Base-by-base conservation (phyloP, 2,797 vertebrate species). In the Acipenser oxyrinchus region DNA sequence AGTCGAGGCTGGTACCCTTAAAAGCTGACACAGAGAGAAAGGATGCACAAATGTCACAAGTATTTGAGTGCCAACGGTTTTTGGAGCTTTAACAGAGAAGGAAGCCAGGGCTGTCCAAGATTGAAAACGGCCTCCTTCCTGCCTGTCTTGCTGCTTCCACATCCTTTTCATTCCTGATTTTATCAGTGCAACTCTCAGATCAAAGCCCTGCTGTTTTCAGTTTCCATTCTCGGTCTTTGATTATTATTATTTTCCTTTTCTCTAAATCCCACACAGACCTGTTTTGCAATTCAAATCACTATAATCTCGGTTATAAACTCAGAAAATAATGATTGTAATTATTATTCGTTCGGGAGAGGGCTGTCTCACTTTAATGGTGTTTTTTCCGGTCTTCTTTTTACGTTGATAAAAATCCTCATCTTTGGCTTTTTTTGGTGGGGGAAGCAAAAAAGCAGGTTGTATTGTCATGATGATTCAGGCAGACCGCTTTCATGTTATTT, bases 21-120 rank as follows among this genome's bases (percentile, higher is more conserved):
- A 37, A 37, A 37, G 4, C 18, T 37, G 37, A 18, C 5, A 37
- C 37, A 37, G 23, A 37, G 23, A 37, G 4, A 37, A 37, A 37
- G 23, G 23, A 37, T 37, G 23, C 23, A 37, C 23, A 2, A 37
- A 37, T 4, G 23, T 37, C 23, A 37, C 3, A 69, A 50, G 59
- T 58, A 37, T 37, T 5, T 37, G 37, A 37, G 37, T 37, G 37
- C 37, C 37, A 1, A 37, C 37, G 37, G 5, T 4, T 37, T 18
- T 37, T 37, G 37, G 37, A 37, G 37, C 37, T 37, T 4, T 4
- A 37, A 37, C 37, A 37, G 37, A 37, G 37, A 37, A 37, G 37
- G 37, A 63, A 63, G 65, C 70, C 59, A 62, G 64, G 60, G 65
- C 69, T 73, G 69, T 70, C 66, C 48, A 65, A 65, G 57, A 65